These are phyloP conservation scores for Bambusicola thoracicus DNA, from an alignment of 2,113 vertebrate species.

Conservation along the genomic window DNA sequence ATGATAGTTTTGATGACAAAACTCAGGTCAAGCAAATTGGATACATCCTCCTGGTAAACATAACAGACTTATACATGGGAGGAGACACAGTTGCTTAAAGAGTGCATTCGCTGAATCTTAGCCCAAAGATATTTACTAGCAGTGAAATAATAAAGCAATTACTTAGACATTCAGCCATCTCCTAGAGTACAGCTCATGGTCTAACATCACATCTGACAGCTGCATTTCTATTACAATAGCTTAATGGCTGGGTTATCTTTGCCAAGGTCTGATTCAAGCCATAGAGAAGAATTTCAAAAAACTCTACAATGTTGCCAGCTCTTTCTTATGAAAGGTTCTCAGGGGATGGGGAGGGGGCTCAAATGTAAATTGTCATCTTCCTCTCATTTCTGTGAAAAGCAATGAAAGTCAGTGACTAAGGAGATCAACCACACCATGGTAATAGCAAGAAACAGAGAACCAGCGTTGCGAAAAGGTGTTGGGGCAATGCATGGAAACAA, in stretches of 20 bases:
- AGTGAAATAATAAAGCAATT: slow-evolving; percentile 1
- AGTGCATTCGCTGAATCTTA: neutral
- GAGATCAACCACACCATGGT: neutral
- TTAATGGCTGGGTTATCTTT: neutral
- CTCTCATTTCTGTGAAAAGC: slow-evolving; percentile 1
- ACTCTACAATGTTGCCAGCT: neutral
- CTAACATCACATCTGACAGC: slow-evolving; percentile 25
- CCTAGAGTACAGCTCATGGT: neutral
- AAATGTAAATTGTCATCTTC: neutral
- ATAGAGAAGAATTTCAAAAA: neutral
- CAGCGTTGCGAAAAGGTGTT: neutral
- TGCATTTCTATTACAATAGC: slow-evolving; percentile 20
- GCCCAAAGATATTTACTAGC: neutral
- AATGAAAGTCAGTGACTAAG: slow-evolving; percentile 32
- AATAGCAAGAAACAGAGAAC: neutral
- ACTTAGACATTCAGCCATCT: neutral
- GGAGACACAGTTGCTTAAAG: neutral
- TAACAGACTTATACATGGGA: neutral
- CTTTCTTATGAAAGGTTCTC: neutral
- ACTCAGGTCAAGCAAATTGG: neutral
- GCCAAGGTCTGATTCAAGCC: slow-evolving; percentile 42
- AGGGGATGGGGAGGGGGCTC: neutral
- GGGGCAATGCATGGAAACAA: neutral
- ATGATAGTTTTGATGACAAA: neutral
- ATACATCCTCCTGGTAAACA: neutral